Evolutionary conservation across 2,888 invertebrate genomes (phyloP), one percentile per base, ranked within the genome.

Genomic region (Branchellion lobata): DNA sequence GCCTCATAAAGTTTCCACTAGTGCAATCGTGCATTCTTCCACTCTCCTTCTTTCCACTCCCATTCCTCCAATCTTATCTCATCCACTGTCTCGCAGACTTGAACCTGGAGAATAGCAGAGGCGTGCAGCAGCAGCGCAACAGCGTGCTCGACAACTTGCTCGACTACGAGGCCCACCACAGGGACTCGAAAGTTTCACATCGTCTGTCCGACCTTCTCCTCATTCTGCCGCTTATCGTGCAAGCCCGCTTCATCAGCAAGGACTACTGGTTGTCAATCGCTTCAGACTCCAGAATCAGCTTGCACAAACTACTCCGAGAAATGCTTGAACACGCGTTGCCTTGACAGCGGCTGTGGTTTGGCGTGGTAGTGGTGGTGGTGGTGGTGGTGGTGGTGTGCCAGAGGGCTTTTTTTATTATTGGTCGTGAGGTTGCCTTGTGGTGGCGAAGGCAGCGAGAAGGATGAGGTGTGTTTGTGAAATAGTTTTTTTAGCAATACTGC

Each of bases 131-230:
- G 51, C 81, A 81, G 71, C 31, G 81, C 21, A 74, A 81, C 27
- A 71, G 47, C 68, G 79, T 81, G 24, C 61, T 79, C 11, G 81
- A 81, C 36, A 40, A n/a, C n/a, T 68, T 81, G 18, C 40, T 81
- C 2, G 79, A 79, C 0, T 53, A 79, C 81, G 79, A 74, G 31
- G 79, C 79, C 24, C 57, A 24, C 34, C 79, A 73, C n/a, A 36
- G 69, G n/a, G 36, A 71, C 29, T 36, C 57, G 21, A 65, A 36
- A 5, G 72, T 79, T 31, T 68, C 79, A 2, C 79, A 73, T 11
- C 65, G 81, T 21, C 73, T 81, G 47, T 57, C 73, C n/a, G 79
- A 81, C 24, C 81, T 81, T n/a, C 81, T 81, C 27, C 77, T 81
- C 68, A 31, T 81, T 14, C 65, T 81, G 53, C 81, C 81, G 33